These are phyloP conservation scores for Halocynthia roretzi DNA, from an alignment of 23 tunicate genomes.

Conservation along the genomic window DNA sequence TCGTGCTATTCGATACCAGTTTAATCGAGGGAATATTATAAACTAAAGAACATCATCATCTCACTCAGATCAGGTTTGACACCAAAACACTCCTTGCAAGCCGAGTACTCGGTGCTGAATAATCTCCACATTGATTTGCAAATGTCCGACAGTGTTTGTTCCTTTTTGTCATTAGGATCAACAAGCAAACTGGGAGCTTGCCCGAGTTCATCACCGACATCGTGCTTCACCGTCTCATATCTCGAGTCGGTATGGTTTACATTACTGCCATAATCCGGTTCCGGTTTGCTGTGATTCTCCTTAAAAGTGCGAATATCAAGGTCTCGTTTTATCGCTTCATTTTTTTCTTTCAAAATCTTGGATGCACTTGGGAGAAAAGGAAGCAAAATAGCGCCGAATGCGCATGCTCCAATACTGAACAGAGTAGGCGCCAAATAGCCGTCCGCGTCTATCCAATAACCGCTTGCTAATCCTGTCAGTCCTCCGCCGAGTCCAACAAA, in stretches of 20 bases:
- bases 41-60: not conserved
- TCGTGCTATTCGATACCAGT: too few relatives aligned
- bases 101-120: slow-evolving; percentile 48
- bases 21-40: too few relatives aligned
- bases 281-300: too few relatives aligned
- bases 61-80: slow-evolving; percentile 6
- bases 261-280: not conserved
- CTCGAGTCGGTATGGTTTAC: not conserved
- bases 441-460: slow-evolving; percentile 60
- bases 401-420: not conserved
- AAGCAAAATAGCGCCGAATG: slow-evolving; percentile 21
- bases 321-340: too few relatives aligned
- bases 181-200: too few relatives aligned
- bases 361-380: slow-evolving; percentile 44
- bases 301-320: too few relatives aligned
- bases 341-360: too few relatives aligned
- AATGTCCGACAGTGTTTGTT: slow-evolving; percentile 19
- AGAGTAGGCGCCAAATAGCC: slow-evolving; percentile 43
- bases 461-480: slow-evolving; percentile 48
- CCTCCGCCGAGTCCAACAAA: slow-evolving; percentile 77
- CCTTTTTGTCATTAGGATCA: not conserved
- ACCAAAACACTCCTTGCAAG: slow-evolving; percentile 48
- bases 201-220: too few relatives aligned
- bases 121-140: slow-evolving; percentile 53
- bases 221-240: not conserved